Percentiles rank a stretch among this genome's conserved stretches.
Evolutionary conservation across 2,113 vertebrate species (phyloP).

Genomic region (Callithrix jacchus): DNA sequence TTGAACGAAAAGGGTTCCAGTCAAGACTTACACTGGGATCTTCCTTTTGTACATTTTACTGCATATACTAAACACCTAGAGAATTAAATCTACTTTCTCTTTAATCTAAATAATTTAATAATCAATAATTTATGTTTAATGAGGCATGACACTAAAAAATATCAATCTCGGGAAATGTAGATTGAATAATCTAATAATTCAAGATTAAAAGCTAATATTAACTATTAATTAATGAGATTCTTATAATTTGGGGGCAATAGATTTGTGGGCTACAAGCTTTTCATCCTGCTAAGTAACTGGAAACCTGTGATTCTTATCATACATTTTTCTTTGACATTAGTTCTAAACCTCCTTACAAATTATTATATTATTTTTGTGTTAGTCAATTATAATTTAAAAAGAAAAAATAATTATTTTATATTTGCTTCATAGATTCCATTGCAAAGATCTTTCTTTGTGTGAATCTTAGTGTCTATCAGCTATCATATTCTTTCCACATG

Average conservation of each 20-base stretch:
- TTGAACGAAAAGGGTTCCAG: rapidly evolving
- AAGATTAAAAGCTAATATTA: not conserved
- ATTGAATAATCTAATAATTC: not conserved
- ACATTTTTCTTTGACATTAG: not conserved
- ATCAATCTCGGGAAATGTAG: not conserved
- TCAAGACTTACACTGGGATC: not conserved
- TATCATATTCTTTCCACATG: not conserved
- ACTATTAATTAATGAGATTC: not conserved
- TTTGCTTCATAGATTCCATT: not conserved
- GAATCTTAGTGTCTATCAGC: not conserved
- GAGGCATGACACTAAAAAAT: not conserved
- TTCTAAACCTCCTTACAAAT: not conserved
- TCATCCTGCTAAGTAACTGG: not conserved
- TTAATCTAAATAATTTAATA: not conserved
- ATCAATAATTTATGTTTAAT: not conserved
- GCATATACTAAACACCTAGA: not conserved
- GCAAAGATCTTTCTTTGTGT: not conserved
- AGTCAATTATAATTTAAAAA: not conserved
- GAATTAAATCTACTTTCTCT: not conserved
- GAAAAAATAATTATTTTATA: not conserved
- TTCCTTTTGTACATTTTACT: not conserved
- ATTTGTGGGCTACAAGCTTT: not conserved
- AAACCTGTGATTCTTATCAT: not conserved
- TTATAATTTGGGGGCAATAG: not conserved
- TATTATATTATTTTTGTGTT: not conserved